Evolutionary conservation across 2,888 invertebrate genomes (phyloP), one percentile per base, ranked within the genome.

Genomic region (Apeira syringaria): DNA sequence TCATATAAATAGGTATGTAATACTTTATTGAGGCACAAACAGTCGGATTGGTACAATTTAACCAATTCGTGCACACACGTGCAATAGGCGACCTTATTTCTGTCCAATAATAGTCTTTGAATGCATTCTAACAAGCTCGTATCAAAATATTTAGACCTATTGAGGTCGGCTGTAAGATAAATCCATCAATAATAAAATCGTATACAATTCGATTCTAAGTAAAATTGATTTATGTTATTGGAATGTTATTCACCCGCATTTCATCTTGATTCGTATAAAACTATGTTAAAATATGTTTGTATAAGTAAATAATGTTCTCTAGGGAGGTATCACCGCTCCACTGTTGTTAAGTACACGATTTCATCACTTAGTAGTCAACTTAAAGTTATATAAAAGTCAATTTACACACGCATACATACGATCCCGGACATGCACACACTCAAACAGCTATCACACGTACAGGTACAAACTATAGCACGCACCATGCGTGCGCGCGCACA

Each of bases 171-270:
- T n/a, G n/a, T n/a, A n/a, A n/a, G n/a, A n/a, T n/a, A n/a, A n/a
- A n/a, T n/a, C n/a, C n/a, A n/a, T n/a, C n/a, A n/a, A n/a, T n/a
- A n/a, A n/a, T n/a, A n/a, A n/a, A n/a, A n/a, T n/a, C n/a, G n/a
- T n/a, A n/a, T n/a, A n/a, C n/a, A n/a, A n/a, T 15, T 15, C 4
- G 15, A 15, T 15, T 15, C 15, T 15, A 15, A 15, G 7, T 20
- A 60, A 55, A 61, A 52, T 56, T 56, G 26, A 20, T 45, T 30
- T 44, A 56, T 54, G 47, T 57, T 56, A 59, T 58, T 53, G 39
- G 43, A 45, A 42, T 38, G 42, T 29, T 31, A 22, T 28, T 20
- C 26, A 37, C 38, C 38, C 41, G 22, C 10, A 13, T 36, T 29
- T 37, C 24, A 7, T n/a, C 20, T 40, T 26, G 9, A 34, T 45